Percentiles rank a stretch among this genome's conserved stretches.
Conservation (phyloP, 2,888 invertebrate species). For the Eupithecia subumbrata region DNA sequence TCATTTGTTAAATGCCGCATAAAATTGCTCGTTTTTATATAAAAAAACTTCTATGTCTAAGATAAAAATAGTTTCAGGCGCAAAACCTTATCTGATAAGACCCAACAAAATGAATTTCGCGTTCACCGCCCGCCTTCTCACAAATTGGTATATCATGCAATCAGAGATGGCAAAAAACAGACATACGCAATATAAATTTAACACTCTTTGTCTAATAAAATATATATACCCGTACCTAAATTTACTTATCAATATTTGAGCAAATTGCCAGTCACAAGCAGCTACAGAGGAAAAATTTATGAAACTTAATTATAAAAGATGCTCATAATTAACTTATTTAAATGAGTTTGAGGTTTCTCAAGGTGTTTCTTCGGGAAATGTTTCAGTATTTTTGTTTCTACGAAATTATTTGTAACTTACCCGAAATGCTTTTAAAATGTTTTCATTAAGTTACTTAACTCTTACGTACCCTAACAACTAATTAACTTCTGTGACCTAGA, state of each 20-base stretch:
- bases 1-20: not conserved
- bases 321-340: conserved; percentile 18
- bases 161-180: too few species aligned
- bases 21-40: not conserved
- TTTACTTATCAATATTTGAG: not conserved
- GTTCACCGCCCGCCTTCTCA: too few species aligned
- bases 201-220: too few species aligned
- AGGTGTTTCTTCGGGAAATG: not conserved
- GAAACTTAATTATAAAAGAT: conserved; percentile 1
- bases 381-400: not conserved
- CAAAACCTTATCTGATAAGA: too few species aligned
- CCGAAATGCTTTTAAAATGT: not conserved
- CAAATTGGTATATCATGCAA: too few species aligned
- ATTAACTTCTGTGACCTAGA: not conserved
- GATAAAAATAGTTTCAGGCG: too few species aligned
- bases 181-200: too few species aligned
- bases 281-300: not conserved
- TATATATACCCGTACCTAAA: not conserved
- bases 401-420: not conserved
- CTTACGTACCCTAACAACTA: not conserved
- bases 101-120: too few species aligned
- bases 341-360: not conserved
- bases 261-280: not conserved
- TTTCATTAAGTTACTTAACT: not conserved
- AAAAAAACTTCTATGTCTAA: too few species aligned